phyloP scores from a whole-genome alignment of 2,888 invertebrate species.

The Lordiphosa andalusiaca region DNA sequence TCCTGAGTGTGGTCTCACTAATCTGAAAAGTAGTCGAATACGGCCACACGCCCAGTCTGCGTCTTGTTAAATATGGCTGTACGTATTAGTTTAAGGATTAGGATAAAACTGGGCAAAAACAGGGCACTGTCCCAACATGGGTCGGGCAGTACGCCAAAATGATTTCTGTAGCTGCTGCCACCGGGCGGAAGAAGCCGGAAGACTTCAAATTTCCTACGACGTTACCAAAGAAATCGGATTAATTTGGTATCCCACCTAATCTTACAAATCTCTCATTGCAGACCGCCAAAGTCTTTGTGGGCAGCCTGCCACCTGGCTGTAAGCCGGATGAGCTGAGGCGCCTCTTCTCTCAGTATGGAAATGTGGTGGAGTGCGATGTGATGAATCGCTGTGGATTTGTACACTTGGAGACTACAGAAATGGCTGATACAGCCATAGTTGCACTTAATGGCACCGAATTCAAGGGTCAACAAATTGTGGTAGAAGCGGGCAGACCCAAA shows the following conservation, averaged over 20 bases:
- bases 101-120: too few relatives aligned
- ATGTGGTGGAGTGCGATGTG: conserved; percentile 95
- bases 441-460: conserved; percentile 90
- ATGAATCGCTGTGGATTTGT: conserved; percentile 97
- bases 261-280: conserved; percentile 55
- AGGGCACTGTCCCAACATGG: too few relatives aligned
- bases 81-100: too few relatives aligned
- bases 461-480: conserved; percentile 91
- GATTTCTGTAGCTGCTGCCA: too few relatives aligned
- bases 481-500: conserved; percentile 90
- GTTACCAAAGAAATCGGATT: too few relatives aligned
- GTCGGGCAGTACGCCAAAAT: too few relatives aligned
- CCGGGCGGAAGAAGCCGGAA: too few relatives aligned
- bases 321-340: conserved; percentile 90
- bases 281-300: conserved; percentile 94
- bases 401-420: conserved; percentile 91
- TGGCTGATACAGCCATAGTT: conserved; percentile 90
- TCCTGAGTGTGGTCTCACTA: too few relatives aligned
- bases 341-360: conserved; percentile 92
- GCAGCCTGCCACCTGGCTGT: conserved; percentile 92
- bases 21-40: too few relatives aligned
- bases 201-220: too few relatives aligned
- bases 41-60: too few relatives aligned
- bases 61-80: too few relatives aligned
- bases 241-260: neutral